These are phyloP conservation scores for Polymixis flavicincta DNA, from an alignment of 2,888 invertebrate species.

Conservation along the genomic window DNA sequence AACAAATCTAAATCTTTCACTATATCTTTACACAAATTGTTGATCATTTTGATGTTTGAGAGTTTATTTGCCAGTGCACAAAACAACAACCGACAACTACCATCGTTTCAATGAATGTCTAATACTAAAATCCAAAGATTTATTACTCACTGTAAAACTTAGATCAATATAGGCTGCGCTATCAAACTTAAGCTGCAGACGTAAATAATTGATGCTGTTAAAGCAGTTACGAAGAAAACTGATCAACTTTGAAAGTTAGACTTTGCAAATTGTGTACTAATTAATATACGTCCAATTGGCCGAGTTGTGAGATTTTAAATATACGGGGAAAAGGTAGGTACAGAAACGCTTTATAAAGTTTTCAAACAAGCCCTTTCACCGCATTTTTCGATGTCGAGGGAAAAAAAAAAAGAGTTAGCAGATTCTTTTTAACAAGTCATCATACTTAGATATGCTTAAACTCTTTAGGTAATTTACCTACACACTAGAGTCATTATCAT, in stretches of 20 bases:
- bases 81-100: neutral
- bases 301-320: constrained; percentile 29
- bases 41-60: neutral
- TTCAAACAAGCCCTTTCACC: neutral
- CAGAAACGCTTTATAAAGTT: neutral
- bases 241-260: constrained; percentile 56
- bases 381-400: neutral
- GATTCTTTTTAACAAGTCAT: neutral
- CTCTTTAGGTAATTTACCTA: neutral
- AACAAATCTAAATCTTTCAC: neutral
- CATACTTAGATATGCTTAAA: neutral
- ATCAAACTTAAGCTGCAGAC: constrained; percentile 17
- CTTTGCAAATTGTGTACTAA: constrained; percentile 59
- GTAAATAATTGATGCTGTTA: constrained; percentile 50
- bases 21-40: neutral
- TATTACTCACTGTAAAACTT: constrained; percentile 2
- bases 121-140: neutral
- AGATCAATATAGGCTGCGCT: constrained; percentile 4
- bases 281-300: constrained; percentile 57
- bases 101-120: neutral
- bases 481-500: neutral
- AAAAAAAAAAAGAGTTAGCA: neutral
- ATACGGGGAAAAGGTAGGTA: constrained; percentile 22
- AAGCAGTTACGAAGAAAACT: constrained; percentile 51
- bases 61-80: neutral